These are phyloP conservation scores for Rattus norvegicus DNA, from an alignment of 2,113 vertebrate genomes.

Conservation along the genomic window DNA sequence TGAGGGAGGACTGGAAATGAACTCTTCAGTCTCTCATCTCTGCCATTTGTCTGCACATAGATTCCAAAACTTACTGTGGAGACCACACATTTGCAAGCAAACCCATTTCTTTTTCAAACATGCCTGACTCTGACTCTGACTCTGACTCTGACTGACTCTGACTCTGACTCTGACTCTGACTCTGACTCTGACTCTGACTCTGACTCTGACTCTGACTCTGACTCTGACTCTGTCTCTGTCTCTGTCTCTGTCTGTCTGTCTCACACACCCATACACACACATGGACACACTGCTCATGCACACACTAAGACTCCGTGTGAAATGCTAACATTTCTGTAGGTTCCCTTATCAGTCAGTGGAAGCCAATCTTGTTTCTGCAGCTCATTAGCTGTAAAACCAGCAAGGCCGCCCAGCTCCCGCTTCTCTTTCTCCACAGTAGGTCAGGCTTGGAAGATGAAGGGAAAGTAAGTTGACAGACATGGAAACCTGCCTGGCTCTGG, in stretches of 20 bases:
- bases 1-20: not conserved
- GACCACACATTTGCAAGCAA: conserved; percentile 51
- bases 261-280: not conserved
- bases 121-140: not conserved
- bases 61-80: conserved; percentile 39
- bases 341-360: rapidly evolving
- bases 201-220: too few relatives aligned
- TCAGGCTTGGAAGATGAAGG: not conserved
- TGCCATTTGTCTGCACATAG: not conserved
- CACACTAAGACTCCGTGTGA: not conserved
- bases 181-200: not conserved
- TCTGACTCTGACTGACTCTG: too few relatives aligned
- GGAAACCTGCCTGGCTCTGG: conserved; percentile 25
- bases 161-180: not conserved
- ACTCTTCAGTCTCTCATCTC: not conserved
- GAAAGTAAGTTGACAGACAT: not conserved
- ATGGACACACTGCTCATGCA: not conserved
- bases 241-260: not conserved
- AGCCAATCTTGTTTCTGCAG: not conserved
- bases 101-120: not conserved
- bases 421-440: rapidly evolving
- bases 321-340: not conserved
- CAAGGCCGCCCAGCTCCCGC: rapidly evolving
- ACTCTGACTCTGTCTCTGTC: not conserved
- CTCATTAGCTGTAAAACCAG: not conserved